Percentiles rank a stretch among this genome's conserved stretches.
phyloP scores from a whole-genome alignment of 2,888 invertebrate species.

The Harpalus rufipes region DNA sequence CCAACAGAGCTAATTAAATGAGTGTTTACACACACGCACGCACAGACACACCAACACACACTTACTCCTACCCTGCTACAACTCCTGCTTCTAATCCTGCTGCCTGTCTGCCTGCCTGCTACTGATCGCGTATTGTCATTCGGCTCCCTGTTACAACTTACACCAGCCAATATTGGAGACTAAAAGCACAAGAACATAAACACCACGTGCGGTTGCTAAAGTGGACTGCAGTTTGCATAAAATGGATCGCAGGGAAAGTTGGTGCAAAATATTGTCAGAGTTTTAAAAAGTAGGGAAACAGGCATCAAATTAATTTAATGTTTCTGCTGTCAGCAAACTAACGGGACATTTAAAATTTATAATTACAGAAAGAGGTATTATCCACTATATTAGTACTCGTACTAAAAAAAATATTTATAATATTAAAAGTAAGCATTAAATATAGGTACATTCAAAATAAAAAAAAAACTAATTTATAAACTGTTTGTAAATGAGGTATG shows the following conservation, averaged over 20 bases:
- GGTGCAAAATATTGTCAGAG: too few relatives aligned
- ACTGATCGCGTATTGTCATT: neutral
- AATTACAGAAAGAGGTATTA: too few relatives aligned
- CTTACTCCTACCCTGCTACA: neutral
- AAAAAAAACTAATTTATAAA: too few relatives aligned
- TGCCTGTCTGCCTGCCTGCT: neutral
- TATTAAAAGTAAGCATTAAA: too few relatives aligned
- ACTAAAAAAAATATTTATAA: too few relatives aligned
- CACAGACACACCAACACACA: constrained; percentile 19
- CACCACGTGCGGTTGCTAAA: neutral
- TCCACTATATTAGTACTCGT: too few relatives aligned
- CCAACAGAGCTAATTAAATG: constrained; percentile 51
- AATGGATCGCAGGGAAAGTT: neutral
- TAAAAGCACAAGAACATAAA: neutral
- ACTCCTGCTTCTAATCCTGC: neutral
- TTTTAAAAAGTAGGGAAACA: too few relatives aligned
- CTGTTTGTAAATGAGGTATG: too few relatives aligned
- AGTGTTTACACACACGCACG: constrained; percentile 50
- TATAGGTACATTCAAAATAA: too few relatives aligned
- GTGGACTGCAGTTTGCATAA: neutral
- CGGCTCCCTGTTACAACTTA: neutral
- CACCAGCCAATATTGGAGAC: neutral
- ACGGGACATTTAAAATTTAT: too few relatives aligned
- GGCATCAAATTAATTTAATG: too few relatives aligned
- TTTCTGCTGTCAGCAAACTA: too few relatives aligned